These are phyloP conservation scores for Ichneumoninae sp. DNA, from an alignment of 2,888 invertebrate species.

Conservation along the genomic window DNA sequence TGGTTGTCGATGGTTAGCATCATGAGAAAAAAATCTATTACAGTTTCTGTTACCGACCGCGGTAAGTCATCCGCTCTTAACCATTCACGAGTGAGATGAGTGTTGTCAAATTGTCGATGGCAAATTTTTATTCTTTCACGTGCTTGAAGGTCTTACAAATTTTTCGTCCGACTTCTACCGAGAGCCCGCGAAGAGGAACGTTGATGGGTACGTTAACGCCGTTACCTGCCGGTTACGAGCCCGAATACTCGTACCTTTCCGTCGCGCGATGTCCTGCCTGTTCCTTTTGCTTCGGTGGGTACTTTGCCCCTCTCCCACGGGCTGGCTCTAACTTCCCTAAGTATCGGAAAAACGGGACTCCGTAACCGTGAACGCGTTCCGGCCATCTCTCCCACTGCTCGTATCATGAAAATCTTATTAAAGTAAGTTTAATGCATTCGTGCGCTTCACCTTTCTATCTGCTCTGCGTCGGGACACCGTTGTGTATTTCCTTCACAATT, in stretches of 20 bases:
- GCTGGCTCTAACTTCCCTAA: constrained; percentile 20
- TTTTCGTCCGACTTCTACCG: neutral
- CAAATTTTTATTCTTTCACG: neutral
- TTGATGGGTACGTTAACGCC: constrained; percentile 50
- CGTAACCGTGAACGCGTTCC: constrained; percentile 58
- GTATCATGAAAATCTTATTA: constrained; percentile 68
- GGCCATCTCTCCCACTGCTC: constrained; percentile 48
- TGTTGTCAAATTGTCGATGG: neutral
- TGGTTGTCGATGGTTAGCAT: too few relatives aligned
- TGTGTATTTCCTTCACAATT: constrained; percentile 8
- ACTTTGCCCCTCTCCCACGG: constrained; percentile 33
- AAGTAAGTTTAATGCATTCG: constrained; percentile 70
- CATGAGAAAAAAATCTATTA: too few relatives aligned
- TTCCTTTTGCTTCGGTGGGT: constrained; percentile 31
- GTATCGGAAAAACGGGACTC: constrained; percentile 67
- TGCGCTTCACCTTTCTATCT: constrained; percentile 42
- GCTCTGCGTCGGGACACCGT: constrained; percentile 30
- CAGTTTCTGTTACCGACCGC: too few relatives aligned
- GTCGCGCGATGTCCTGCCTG: neutral
- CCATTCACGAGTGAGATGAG: neutral
- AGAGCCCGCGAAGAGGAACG: neutral
- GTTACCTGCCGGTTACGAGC: constrained; percentile 58
- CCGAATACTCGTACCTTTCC: constrained; percentile 26
- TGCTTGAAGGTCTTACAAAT: neutral
- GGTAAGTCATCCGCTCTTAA: neutral